Percentiles rank a stretch among this genome's conserved stretches.
Conservation (phyloP, 2,888 invertebrate species). For the Limenitis camilla region DNA sequence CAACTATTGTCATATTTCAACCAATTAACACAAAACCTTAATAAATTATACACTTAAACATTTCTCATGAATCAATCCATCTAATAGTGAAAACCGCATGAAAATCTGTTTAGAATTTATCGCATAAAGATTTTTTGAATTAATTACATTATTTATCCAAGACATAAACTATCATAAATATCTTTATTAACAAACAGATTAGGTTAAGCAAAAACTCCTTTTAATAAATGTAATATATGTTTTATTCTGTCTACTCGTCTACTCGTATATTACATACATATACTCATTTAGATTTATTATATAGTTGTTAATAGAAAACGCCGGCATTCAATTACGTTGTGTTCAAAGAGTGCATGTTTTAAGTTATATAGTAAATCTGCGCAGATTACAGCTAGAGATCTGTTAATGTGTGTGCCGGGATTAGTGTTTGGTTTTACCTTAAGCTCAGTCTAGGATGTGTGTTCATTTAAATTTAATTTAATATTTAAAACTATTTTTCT, state of each 20-base stretch:
- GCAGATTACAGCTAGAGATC: slow-evolving; percentile 43
- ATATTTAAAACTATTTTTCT: neutral
- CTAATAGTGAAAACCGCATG: too few relatives aligned
- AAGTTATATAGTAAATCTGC: slow-evolving; percentile 40
- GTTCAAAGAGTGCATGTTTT: slow-evolving; percentile 45
- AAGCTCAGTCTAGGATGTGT: slow-evolving; percentile 27
- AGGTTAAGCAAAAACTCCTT: too few relatives aligned
- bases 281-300: slow-evolving; percentile 22
- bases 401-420: slow-evolving; percentile 67
- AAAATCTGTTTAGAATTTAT: too few relatives aligned
- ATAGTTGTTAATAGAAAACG: slow-evolving; percentile 22
- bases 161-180: too few relatives aligned
- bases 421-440: slow-evolving; percentile 61
- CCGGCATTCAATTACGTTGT: slow-evolving; percentile 50
- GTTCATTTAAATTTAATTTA: neutral
- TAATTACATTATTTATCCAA: too few relatives aligned
- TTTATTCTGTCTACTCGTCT: neutral
- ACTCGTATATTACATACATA: slow-evolving; percentile 3
- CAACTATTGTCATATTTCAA: too few relatives aligned
- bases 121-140: too few relatives aligned
- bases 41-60: too few relatives aligned
- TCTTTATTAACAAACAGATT: too few relatives aligned
- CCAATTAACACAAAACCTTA: too few relatives aligned
- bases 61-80: too few relatives aligned
- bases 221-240: too few relatives aligned